phyloP scores from a whole-genome alignment of 1,140 invertebrate species.

The Physella acuta region DNA sequence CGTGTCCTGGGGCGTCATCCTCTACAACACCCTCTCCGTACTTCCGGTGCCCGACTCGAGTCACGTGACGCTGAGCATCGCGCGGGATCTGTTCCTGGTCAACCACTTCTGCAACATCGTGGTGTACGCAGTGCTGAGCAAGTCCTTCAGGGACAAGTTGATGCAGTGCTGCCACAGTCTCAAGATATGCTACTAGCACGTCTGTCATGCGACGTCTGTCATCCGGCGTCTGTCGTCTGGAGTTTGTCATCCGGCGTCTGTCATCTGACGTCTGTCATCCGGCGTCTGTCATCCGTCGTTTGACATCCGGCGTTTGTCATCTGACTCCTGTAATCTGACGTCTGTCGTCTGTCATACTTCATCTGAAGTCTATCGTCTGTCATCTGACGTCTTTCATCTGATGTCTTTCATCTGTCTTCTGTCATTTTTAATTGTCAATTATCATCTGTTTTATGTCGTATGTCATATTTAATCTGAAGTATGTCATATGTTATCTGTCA shows the following conservation, averaged over 20 bases:
- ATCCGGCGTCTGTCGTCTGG: neutral
- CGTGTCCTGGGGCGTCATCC: constrained; percentile 13
- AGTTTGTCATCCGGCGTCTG: neutral
- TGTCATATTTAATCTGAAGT: too few relatives aligned
- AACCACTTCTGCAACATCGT: constrained; percentile 25
- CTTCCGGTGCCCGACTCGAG: neutral
- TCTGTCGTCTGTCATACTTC: too few relatives aligned
- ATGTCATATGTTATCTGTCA: too few relatives aligned
- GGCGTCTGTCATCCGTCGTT: too few relatives aligned
- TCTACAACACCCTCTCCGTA: neutral
- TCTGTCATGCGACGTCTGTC: neutral
- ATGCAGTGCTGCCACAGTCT: neutral
- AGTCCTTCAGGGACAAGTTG: constrained; percentile 25
- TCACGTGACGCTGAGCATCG: constrained; percentile 12
- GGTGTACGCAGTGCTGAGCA: constrained; percentile 11
- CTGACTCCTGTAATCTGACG: too few relatives aligned
- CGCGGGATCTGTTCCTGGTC: constrained; percentile 14
- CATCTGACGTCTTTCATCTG: too few relatives aligned
- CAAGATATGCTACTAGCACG: neutral
- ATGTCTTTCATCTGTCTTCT: too few relatives aligned
- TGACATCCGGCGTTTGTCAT: too few relatives aligned
- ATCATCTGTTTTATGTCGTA: too few relatives aligned
- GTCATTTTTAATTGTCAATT: too few relatives aligned
- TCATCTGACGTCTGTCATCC: too few relatives aligned
- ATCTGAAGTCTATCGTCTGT: too few relatives aligned